These are phyloP conservation scores for Myotis pilosus DNA, from an alignment of 2,797 vertebrate species.

Conservation along the genomic window DNA sequence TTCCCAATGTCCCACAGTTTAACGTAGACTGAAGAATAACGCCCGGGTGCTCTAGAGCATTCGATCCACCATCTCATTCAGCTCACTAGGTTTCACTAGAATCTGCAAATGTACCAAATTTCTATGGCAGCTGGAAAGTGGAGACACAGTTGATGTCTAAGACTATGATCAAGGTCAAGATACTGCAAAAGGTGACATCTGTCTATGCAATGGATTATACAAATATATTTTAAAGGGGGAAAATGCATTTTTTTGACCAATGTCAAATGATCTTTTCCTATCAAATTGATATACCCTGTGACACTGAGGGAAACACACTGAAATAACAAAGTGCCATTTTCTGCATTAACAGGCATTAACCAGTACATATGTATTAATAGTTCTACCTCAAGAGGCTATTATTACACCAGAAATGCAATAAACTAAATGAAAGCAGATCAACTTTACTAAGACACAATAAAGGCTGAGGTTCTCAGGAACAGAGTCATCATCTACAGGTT, in stretches of 20 bases:
- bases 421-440: conserved; percentile 72
- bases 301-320: conserved; percentile 69
- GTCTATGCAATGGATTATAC: conserved; percentile 57
- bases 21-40: conserved; percentile 66
- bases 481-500: conserved; percentile 79
- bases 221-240: conserved; percentile 51
- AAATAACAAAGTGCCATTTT: conserved; percentile 77
- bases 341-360: conserved; percentile 77
- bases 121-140: conserved; percentile 67
- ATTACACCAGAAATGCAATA: conserved; percentile 81
- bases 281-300: conserved; percentile 70
- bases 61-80: conserved; percentile 59
- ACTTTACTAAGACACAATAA: conserved; percentile 82
- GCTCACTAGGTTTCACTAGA: conserved; percentile 54
- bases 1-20: conserved; percentile 29
- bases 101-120: conserved; percentile 59
- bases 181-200: conserved; percentile 55
- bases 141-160: conserved; percentile 59
- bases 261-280: conserved; percentile 65
- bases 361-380: conserved; percentile 74
- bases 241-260: conserved; percentile 61
- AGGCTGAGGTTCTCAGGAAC: conserved; percentile 81
- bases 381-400: conserved; percentile 79
- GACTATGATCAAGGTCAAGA: conserved; percentile 65
- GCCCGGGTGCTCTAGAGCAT: conserved; percentile 59